These are phyloP conservation scores for Pipistrellus pipistrellus DNA, from an alignment of 2,797 vertebrate species.

Conservation along the genomic window DNA sequence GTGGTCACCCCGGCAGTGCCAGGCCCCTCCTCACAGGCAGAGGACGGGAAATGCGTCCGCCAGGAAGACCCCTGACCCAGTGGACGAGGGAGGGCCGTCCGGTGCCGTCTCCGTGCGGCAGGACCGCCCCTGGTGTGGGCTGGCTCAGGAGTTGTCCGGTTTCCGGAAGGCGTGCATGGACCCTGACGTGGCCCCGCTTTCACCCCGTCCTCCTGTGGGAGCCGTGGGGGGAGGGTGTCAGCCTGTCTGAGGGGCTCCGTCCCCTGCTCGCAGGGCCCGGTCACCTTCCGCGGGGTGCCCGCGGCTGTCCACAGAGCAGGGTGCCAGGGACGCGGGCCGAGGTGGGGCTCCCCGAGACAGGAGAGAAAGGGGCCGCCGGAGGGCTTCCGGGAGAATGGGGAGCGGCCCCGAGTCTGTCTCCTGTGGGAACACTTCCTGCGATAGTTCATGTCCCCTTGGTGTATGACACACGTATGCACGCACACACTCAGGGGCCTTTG, in stretches of 20 bases:
- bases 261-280: neutral
- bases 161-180: neutral
- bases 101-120: too few relatives aligned
- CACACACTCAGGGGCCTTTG: too few relatives aligned
- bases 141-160: neutral
- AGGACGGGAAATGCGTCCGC: neutral
- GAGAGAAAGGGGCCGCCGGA: neutral
- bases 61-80: neutral
- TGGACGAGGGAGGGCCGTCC: neutral
- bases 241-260: neutral
- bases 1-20: neutral
- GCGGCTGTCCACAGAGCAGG: neutral
- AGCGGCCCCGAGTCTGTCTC: too few relatives aligned
- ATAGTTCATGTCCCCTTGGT: neutral
- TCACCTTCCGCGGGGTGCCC: too few relatives aligned
- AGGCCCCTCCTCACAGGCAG: too few relatives aligned
- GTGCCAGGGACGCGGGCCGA: rapidly evolving
- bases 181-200: neutral
- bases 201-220: neutral
- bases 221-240: neutral
- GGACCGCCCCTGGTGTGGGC: too few relatives aligned
- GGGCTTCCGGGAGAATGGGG: rapidly evolving
- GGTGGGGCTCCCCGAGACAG: too few relatives aligned
- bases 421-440: neutral
- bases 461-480: too few relatives aligned